Evolutionary conservation across 2,113 vertebrate genomes (phyloP).

Genomic region (Recurvirostra avosetta): DNA sequence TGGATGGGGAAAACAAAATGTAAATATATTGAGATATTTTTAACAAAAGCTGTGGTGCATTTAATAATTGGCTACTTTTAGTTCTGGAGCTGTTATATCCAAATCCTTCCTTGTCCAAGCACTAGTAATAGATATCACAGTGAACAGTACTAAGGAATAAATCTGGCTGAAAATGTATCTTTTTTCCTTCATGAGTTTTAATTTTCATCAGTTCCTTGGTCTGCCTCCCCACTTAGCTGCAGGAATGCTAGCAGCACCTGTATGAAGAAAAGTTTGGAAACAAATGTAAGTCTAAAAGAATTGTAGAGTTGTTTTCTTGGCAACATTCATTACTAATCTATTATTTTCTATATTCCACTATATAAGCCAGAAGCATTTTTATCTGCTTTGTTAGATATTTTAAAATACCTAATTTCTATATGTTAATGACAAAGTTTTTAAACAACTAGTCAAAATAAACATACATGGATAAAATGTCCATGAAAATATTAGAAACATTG

Average conservation of each 20-base stretch:
- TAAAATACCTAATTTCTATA: background rate
- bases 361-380: background rate
- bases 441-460: conserved; percentile 4
- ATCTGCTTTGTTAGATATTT: background rate
- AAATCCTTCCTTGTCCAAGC: background rate
- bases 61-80: background rate
- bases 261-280: background rate
- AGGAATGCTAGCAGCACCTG: background rate
- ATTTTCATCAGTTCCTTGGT: background rate
- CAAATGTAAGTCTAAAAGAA: background rate
- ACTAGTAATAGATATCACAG: background rate
- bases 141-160: background rate
- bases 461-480: background rate
- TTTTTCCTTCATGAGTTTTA: background rate
- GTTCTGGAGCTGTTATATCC: background rate
- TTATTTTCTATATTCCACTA: background rate
- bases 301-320: background rate
- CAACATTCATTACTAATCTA: background rate
- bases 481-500: conserved; percentile 32
- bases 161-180: background rate
- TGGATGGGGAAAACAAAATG: background rate
- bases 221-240: background rate
- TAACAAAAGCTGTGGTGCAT: background rate
- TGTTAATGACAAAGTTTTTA: conserved; percentile 4
- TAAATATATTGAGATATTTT: background rate